phyloP scores from a whole-genome alignment of 2,113 vertebrate species.

The Leptocoma aspasia region DNA sequence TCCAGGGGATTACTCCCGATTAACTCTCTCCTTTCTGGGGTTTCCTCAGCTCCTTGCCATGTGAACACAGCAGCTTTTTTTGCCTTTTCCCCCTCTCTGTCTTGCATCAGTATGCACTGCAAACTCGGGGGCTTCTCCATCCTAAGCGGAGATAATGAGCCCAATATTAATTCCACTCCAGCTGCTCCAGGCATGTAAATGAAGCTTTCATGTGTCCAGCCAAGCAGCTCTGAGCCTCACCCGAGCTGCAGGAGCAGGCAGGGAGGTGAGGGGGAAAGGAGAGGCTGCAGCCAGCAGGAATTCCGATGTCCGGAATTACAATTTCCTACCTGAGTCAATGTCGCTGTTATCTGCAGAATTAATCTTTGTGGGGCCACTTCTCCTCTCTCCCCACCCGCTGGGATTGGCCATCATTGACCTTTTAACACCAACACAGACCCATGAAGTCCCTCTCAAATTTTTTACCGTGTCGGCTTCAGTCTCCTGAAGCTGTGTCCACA shows the following conservation, averaged over 20 bases:
- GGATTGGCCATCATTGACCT: accelerated
- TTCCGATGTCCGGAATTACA: neutral
- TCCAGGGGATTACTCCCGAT: neutral
- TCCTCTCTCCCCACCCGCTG: neutral
- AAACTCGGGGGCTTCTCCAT: neutral
- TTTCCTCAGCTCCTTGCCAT: neutral
- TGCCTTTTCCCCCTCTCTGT: neutral
- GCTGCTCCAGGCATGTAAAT: neutral
- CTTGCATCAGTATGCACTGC: neutral
- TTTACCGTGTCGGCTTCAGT: accelerated
- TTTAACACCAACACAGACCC: too few species aligned
- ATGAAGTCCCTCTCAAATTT: accelerated
- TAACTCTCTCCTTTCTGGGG: conserved; percentile 14
- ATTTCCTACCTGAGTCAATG: neutral
- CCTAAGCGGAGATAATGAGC: conserved; percentile 23
- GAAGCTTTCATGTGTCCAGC: neutral
- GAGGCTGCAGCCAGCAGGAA: neutral
- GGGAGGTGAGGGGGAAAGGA: neutral
- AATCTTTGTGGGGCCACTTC: neutral
- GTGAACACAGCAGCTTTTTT: neutral
- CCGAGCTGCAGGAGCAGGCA: neutral
- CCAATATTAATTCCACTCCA: conserved; percentile 32
- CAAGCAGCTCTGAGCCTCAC: neutral
- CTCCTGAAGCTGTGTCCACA: neutral
- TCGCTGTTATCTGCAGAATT: neutral